Evolutionary conservation across 2,888 invertebrate species (phyloP).

Genomic region (Agrochola lychnidis): DNA sequence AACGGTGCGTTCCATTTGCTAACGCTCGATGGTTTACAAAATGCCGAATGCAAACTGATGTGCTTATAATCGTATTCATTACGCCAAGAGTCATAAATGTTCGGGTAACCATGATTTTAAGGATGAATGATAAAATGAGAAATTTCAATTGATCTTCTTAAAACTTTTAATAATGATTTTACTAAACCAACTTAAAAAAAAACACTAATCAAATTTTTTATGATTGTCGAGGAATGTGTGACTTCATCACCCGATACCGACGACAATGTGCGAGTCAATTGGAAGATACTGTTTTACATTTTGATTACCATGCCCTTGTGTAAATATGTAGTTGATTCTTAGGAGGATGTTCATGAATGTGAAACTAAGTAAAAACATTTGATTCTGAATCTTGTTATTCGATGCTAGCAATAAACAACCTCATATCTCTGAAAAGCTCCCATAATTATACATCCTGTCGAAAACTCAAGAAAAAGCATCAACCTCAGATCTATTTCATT

Average conservation of each 20-base stretch:
- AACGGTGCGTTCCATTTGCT: too few species aligned
- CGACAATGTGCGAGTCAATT: slow-evolving; percentile 32
- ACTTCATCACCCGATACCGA: slow-evolving; percentile 1
- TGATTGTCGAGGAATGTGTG: slow-evolving; percentile 44
- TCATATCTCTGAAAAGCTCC: not conserved
- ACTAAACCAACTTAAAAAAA: not conserved
- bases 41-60: not conserved
- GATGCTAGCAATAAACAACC: not conserved
- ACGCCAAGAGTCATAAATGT: too few species aligned
- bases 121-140: not conserved
- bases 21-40: not conserved
- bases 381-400: not conserved
- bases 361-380: not conserved
- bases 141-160: not conserved
- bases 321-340: not conserved
- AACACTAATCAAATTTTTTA: not conserved
- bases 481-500: not conserved
- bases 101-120: not conserved
- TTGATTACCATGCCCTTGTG: not conserved
- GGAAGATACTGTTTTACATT: slow-evolving; percentile 33
- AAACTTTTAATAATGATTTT: not conserved
- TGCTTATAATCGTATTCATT: too few species aligned
- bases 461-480: not conserved
- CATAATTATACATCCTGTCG: not conserved
- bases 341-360: not conserved